Base-by-base conservation (phyloP, 2,797 vertebrate genomes). In the Anguilla megastoma region DNA sequence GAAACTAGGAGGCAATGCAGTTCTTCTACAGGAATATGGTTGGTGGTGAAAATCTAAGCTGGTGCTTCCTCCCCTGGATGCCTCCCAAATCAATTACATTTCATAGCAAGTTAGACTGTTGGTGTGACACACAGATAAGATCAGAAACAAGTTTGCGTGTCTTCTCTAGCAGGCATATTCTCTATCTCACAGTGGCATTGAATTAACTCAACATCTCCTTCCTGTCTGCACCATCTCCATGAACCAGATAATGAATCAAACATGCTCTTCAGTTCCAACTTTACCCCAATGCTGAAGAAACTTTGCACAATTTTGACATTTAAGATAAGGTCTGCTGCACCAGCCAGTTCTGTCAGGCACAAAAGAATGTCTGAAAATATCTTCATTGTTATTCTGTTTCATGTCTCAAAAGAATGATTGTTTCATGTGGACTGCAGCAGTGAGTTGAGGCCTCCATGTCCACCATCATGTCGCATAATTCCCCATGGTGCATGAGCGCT, bases 351-450 rank as follows among this genome's bases (percentile, higher is more conserved):
- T 45, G 74, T 79, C 74, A 79, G 18, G 33, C 27, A 76, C 71
- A 79, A 33, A 41, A 21, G 30, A 30, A 36, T 5, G 27, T 14
- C 27, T 74, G 27, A 69, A 69, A 69, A 69, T 74, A 12, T 36
- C 74, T 41, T 8, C 5, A 16, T 45, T 79, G 33, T 45, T 18
- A 79, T 79, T 79, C 74, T 6, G 33, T 79, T 45, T 79, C 5
- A 41, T 79, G 33, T 36, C 74, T 14, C 74, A 6, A 45, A 16
- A 33, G 74, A 41, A 16, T 79, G 18, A 90, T 88, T 66, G 86
- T 89, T 92, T 89, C 88, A 89, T 90, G 86, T 90, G 89, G 87
- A 89, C 79, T 7, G 50, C 33, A 79, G 30, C 69, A 33, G 27
- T 33, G 16, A 48, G n/a, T 21, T 10, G 79, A 82, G 41, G 27